Evolutionary conservation across 2,797 vertebrate genomes (phyloP), one percentile per base, ranked within the genome.

Genomic region (Benthosema pterotum): DNA sequence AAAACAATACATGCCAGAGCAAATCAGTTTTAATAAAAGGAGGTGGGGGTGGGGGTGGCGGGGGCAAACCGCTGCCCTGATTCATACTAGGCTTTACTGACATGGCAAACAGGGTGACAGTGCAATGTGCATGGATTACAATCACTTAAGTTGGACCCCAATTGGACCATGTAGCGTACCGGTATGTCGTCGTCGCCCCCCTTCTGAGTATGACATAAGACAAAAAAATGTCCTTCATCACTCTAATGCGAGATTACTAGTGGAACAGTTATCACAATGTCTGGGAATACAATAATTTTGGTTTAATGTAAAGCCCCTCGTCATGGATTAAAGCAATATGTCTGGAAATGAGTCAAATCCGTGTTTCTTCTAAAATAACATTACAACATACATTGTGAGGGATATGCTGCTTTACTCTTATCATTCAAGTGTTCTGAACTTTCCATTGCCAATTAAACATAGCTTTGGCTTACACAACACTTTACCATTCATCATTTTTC

Each of bases 1-100:
- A 83, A 88, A 91, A 88, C 83, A 87, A 87, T 86, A 82, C 82
- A 87, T 87, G 85, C 81, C 87, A 91, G 70, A 87, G 75, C 78
- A 82, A 81, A 85, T 91, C 83, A 85, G 78, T 80, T 88, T 85
- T 86, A 78, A 82, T 65, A 60, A 69, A 63, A 76, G 52, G 63
- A 76, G 61, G 18, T 4, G 45, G 45, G 56, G 11, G 43, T 18
- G 57, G 43, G 46, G 22, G 11, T 50, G 7, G 11, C 43, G 49
- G 32, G 25, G 12, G 57, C 55, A 57, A 58, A 72, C 71, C 65
- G 51, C 14, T 70, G 65, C 55, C 57, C 50, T 72, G 62, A 55
- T 60, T 74, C 64, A 62, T n/a, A n/a, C 45, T 60, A 17, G 42
- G 49, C 56, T 66, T 76, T 32, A 66, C 47, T 5, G 8, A 43